These are phyloP conservation scores for Latrodectus geometricus DNA, from an alignment of 1,140 invertebrate genomes.

Conservation along the genomic window DNA sequence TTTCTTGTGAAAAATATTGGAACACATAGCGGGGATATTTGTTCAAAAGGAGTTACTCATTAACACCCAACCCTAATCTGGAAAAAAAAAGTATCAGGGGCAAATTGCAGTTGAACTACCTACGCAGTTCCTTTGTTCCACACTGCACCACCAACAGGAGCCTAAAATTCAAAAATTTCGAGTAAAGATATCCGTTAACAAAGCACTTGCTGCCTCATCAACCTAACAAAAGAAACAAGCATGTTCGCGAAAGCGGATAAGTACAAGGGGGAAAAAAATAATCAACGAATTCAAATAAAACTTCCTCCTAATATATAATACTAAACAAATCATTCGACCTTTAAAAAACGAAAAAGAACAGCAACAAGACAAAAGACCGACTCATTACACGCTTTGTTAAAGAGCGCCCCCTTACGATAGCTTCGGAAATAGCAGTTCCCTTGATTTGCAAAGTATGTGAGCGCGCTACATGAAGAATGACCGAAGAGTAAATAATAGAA, in stretches of 20 bases:
- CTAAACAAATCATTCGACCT: constrained; percentile 35
- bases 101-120: too few species aligned
- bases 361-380: constrained; percentile 28
- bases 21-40: too few species aligned
- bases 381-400: constrained; percentile 17
- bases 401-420: constrained; percentile 14
- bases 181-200: constrained; percentile 42
- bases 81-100: too few species aligned
- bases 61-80: too few species aligned
- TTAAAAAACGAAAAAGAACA: constrained; percentile 19
- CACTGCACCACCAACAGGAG: constrained; percentile 15
- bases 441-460: not conserved
- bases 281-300: constrained; percentile 17
- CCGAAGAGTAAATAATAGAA: constrained; percentile 40
- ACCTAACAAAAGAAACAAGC: constrained; percentile 25
- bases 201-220: constrained; percentile 27
- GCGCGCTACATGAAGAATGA: constrained; percentile 20
- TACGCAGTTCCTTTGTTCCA: not conserved
- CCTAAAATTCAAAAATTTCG: constrained; percentile 9
- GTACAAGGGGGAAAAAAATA: not conserved
- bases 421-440: constrained; percentile 11
- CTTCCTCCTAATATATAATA: constrained; percentile 14
- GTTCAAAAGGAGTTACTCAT: too few species aligned
- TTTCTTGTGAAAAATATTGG: too few species aligned
- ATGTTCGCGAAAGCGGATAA: not conserved